Base-by-base conservation (phyloP, 1,140 invertebrate species). In the Brachionus rotundiformis region DNA sequence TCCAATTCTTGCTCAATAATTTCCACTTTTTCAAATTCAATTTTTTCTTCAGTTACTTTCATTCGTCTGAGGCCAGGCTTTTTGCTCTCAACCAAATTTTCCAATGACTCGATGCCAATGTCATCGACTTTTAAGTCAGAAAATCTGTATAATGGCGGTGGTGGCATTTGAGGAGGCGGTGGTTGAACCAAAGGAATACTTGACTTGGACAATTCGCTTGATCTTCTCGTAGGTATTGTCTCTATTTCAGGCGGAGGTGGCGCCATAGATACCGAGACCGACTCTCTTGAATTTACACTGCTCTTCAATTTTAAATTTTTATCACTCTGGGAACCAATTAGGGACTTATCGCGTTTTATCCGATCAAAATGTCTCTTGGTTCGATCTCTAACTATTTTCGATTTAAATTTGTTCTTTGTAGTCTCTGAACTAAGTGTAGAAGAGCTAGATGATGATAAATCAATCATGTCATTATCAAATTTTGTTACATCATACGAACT, bases 281-380 rank as follows among this genome's bases (percentile, higher is more conserved):
- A 54, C 7, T 54, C 47, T 54, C 19, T 54, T 19, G 19, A 54
- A 19, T 54, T 54, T 7, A 25, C 5, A 19, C 47, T 54, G 4
- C n/a, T 54, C 47, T 54, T 54, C 0, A 19, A 23, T 25, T 54
- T 54, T 25, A 54, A 8, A 54, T 23, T 54, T 54, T 54, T 16
- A 54, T 54, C 47, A 19, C 47, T 54, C 6, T 25, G 47, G 19
- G n/a, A 13, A 29, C 23, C 23, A n/a, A 10, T 29, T n/a, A n/a
- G 11, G 1, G 29, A 68, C 19, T 68, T 68, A 8, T 68, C 29
- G 10, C 29, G 29, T 68, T 68, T 33, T 13, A 33, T 36, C 6
- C 63, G 10, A 68, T 68, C 63, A 68, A 68, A 68, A 68, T 68
- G 63, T n/a, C 63, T 33, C 36, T 23, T 31, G 33, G 63, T 68